A percentile compares a stretch with the other conserved stretches of the same genome.
phyloP scores from a whole-genome alignment of 2,113 vertebrate species.

The Dinomys branickii region DNA sequence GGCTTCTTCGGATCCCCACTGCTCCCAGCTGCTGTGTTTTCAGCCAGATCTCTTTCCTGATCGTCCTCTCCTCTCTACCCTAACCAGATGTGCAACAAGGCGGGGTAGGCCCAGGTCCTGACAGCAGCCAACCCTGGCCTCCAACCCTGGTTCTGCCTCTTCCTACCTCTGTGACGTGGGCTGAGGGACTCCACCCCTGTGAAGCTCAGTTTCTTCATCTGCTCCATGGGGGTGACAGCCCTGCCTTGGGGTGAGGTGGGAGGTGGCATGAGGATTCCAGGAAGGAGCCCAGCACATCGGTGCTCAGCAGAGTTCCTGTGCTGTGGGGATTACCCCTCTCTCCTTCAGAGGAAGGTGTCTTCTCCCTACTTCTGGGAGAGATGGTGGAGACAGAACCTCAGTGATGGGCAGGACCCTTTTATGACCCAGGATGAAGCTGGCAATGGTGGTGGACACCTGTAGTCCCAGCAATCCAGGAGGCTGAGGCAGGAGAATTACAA shows the following conservation, averaged over 20 bases:
- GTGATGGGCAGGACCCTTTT: not conserved
- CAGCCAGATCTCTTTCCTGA: not conserved
- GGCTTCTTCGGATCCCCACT: not conserved
- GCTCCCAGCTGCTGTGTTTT: not conserved
- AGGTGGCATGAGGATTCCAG: not conserved
- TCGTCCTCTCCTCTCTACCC: slow-evolving; percentile 30
- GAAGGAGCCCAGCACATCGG: not conserved
- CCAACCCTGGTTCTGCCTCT: slow-evolving; percentile 66
- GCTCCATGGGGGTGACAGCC: slow-evolving; percentile 34
- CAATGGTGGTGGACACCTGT: not conserved
- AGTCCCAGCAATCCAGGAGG: not conserved
- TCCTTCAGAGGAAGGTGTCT: not conserved
- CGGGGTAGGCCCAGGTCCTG: slow-evolving; percentile 23
- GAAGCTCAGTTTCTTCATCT: slow-evolving; percentile 75
- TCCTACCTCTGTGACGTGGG: slow-evolving; percentile 64
- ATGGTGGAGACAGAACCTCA: not conserved
- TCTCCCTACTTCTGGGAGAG: not conserved
- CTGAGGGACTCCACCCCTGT: slow-evolving; percentile 61
- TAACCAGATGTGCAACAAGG: slow-evolving; percentile 57
- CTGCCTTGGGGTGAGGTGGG: slow-evolving; percentile 39
- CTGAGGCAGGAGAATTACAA: not conserved
- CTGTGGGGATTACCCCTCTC: fast-evolving
- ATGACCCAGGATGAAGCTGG: not conserved
- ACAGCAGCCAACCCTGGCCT: slow-evolving; percentile 61
- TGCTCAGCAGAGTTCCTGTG: fast-evolving